Evolutionary conservation across 2,797 vertebrate species (phyloP), one percentile per base, ranked within the genome.

Genomic region (Hylomyscus alleni): DNA sequence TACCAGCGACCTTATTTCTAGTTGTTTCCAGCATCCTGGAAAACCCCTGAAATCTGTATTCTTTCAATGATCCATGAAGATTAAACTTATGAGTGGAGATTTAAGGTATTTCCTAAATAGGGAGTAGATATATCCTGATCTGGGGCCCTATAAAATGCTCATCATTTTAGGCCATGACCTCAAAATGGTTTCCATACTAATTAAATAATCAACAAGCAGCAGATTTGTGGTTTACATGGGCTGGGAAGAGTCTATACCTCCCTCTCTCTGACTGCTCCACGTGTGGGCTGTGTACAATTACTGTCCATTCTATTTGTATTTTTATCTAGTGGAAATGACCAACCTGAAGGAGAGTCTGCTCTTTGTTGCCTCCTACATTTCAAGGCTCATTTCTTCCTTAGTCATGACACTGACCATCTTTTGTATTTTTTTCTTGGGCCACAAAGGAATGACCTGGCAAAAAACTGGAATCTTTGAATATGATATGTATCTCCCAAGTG

Each of bases 351-450:
- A 98, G 90, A 73, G 78, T 98, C 97, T 95, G 93, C 90, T 97
- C 98, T 98, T 97, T 97, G 98, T 97, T 87, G 6, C 56, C 84
- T 95, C 93, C 94, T 96, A n/a, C 95, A 97, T 98, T 98, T 98
- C 96, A 98, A 97, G 96, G 93, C n/a, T 52, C 90, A 94, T 98
- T 98, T 97, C 94, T 97, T 73, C 95, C 90, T 98, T 94, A 94
- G 65, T 96, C 91, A 82, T 44, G 69, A 94, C 93, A 96, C 76
- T 94, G 95, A 82, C 94, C 97, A 97, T 98, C 85, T 92, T 97
- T 98, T 97, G 92, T 98, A 92, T 76, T 97, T 98, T 98, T 97
- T 44, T 12, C 29, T 96, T 88, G 69, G 96, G 72, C 93, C 86
- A 98, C 94, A 96, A 97, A 98, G 95, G 85, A 98, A 97, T 91